Evolutionary conservation across 2,888 invertebrate genomes (phyloP).

Genomic region (Aporophyla lueneburgensis): DNA sequence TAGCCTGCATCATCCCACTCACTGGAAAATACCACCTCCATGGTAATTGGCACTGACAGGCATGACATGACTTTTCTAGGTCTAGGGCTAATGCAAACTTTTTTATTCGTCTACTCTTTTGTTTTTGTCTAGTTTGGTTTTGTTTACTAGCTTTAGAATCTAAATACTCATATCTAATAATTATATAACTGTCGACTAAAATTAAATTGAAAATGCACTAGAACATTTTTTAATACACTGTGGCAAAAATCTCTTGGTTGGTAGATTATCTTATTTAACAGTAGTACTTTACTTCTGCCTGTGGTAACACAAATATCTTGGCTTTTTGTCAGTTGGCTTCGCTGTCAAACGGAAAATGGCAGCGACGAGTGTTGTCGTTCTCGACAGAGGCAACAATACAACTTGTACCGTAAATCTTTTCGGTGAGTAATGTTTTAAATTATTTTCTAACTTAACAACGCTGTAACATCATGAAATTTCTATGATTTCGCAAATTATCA

Average conservation of each 20-base stretch:
- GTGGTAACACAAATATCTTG: constrained; percentile 55
- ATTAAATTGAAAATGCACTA: background rate
- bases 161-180: no score
- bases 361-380: constrained; percentile 98
- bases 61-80: background rate
- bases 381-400: constrained; percentile 98
- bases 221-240: background rate
- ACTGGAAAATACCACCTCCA: background rate
- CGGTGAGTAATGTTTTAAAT: constrained; percentile 92
- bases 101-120: no score
- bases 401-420: constrained; percentile 99
- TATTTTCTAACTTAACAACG: constrained; percentile 46
- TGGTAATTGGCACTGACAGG: background rate
- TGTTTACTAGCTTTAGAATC: background rate
- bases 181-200: background rate
- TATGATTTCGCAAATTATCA: constrained; percentile 42
- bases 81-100: background rate
- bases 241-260: background rate
- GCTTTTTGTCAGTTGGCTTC: constrained; percentile 85
- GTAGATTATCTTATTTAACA: constrained; percentile 36
- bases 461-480: constrained; percentile 37
- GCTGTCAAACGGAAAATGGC: constrained; percentile 92
- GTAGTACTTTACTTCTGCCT: constrained; percentile 14
- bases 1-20: background rate
- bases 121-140: background rate